These are phyloP conservation scores for Agonopterix alstromeriana DNA, from an alignment of 2,888 invertebrate species.

Conservation along the genomic window DNA sequence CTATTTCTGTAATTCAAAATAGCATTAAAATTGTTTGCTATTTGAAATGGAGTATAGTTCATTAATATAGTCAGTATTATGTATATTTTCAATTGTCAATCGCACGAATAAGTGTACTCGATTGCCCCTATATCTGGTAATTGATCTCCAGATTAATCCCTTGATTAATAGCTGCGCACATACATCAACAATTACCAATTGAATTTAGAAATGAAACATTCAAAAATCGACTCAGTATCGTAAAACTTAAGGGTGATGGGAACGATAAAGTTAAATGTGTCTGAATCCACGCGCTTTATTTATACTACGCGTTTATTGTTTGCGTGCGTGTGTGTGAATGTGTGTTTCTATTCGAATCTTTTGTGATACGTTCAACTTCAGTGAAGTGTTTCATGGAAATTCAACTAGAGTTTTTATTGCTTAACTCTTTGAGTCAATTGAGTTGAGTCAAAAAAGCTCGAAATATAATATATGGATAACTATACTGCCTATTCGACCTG, in stretches of 20 bases:
- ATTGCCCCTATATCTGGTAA: conserved; percentile 18
- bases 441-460: no score
- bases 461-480: no score
- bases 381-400: no score
- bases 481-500: no score
- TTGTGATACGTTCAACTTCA: no score
- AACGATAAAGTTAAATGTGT: neutral
- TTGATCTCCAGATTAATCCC: conserved; percentile 24
- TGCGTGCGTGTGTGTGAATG: neutral
- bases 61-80: no score
- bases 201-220: neutral
- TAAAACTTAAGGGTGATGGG: neutral
- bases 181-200: conserved; percentile 6
- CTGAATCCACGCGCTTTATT: neutral
- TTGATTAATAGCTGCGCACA: conserved; percentile 25
- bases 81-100: conserved; percentile 13
- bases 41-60: no score
- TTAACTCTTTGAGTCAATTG: no score
- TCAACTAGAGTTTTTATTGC: no score
- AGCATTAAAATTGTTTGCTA: no score
- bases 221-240: neutral
- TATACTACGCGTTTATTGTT: neutral
- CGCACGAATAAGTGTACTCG: conserved; percentile 12
- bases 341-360: conserved; percentile 1
- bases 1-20: no score